A percentile compares a stretch with the other conserved stretches of the same genome.
These are phyloP conservation scores for Periplaneta americana DNA, from an alignment of 1,140 invertebrate genomes.

Conservation along the genomic window DNA sequence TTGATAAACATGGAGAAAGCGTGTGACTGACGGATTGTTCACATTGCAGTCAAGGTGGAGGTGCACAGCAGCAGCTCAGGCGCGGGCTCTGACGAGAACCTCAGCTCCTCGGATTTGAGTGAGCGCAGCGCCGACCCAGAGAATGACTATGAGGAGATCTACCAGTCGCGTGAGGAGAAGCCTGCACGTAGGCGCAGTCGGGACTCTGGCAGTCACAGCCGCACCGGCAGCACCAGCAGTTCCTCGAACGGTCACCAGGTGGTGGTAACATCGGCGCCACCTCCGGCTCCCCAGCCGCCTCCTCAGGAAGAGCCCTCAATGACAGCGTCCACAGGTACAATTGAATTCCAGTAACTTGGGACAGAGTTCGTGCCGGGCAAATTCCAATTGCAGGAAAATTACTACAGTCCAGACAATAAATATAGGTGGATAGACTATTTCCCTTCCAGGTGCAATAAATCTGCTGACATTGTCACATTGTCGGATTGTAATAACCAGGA, in stretches of 20 bases:
- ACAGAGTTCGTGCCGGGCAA: too few relatives aligned
- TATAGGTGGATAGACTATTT: too few relatives aligned
- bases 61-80: conserved; percentile 52
- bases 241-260: neutral
- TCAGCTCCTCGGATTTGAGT: conserved; percentile 47
- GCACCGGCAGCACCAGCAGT: conserved; percentile 40
- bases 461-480: too few relatives aligned
- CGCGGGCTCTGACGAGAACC: conserved; percentile 50
- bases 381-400: too few relatives aligned
- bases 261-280: neutral
- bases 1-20: too few relatives aligned
- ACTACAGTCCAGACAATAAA: too few relatives aligned
- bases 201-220: conserved; percentile 63
- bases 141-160: conserved; percentile 71
- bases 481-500: too few relatives aligned
- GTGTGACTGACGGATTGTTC: too few relatives aligned
- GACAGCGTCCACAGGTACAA: neutral
- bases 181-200: conserved; percentile 18
- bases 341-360: too few relatives aligned
- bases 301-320: neutral
- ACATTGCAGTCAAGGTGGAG: conserved; percentile 53
- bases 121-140: conserved; percentile 44
- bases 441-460: too few relatives aligned
- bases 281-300: neutral
- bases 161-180: conserved; percentile 31